Evolutionary conservation across 2,888 invertebrate species (phyloP), one percentile per base, ranked within the genome.

Genomic region (Subacronicta megacephala): DNA sequence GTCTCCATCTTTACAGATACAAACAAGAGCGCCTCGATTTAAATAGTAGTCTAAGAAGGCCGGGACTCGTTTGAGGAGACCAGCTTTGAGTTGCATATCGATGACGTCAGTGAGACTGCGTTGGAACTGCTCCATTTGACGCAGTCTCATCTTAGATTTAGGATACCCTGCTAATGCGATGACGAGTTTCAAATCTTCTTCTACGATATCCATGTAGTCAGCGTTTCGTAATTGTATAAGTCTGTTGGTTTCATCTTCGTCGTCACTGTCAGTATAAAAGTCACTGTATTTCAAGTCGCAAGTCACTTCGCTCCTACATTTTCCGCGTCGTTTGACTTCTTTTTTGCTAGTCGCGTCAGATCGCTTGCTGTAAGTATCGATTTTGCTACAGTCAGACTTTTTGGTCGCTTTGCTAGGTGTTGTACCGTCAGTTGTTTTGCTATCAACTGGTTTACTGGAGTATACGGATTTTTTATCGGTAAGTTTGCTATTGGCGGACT

Each of bases 21-120:
- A 92, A 1, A 93, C 90, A 18, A 93, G 84, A 0, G 92, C 92
- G 29, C 92, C 93, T 51, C 90, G 83, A 55, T 90, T 92, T 16
- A 93, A 56, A 54, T 93, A 93, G 50, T 90, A 93, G 70, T 93
- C 93, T 37, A 90, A 52, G 61, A 93, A 93, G 0, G 83, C 70
- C 0, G 93, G 93, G 0, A 82, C 80, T 17, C 81, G 85, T 45
- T 87, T 88, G 2, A 93, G 55, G 1, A 93, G 73, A 1, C 90
- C 89, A 0, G 83, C 84, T 66, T 93, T 90, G 0, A 89, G 46
- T 46, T 93, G 93, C 92, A 92, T 91, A 51, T 92, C 88, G 12
- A 89, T 88, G 1, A 93, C 84, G 7, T 88, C 88, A 2, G 81
- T 75, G 0, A 93, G 58, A n/a, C 86, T 85, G 0, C 81, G 77